Base-by-base conservation (phyloP, 2,888 invertebrate species). In the Mythimna ferrago region DNA sequence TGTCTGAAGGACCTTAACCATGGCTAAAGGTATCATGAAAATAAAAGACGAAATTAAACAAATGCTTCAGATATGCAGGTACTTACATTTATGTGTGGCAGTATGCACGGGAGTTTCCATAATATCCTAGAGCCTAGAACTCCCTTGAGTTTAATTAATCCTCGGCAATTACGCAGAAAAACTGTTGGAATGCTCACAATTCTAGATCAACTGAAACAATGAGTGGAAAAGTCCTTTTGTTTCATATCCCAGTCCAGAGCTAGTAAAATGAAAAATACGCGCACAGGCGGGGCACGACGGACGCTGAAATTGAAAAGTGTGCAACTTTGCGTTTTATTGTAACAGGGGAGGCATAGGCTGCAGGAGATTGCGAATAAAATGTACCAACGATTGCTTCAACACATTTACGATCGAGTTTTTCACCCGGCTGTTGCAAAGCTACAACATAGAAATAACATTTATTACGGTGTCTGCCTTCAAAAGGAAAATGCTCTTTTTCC, bases 221-320 rank as follows among this genome's bases (percentile, higher is more conserved):
- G 92, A 90, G 86, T 85, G 88, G 90, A 92, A 92, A 93, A 92
- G 92, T 91, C 91, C 92, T 93, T 93, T 94, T 94, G 94, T 94
- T 94, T 91, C 87, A 88, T 88, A 87, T 89, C 89, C 87, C 90
- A 85, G 87, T 81, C 84, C 89, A 89, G 90, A 87, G 87, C 86
- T 87, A 87, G 89, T 90, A 89, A 92, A 93, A 94, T 94, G 93
- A 94, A 93, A 94, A 94, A 94, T 93, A 91, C 90, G 87, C 87
- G 86, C 86, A 85, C 87, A 87, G 89, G 85, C 89, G 86, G 88
- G 91, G 88, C 90, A 87, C 89, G 86, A 78, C 89, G 87, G 88
- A 89, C 88, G 90, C 80, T 92, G 88, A 89, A 93, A 93, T 93
- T 93, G 93, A 93, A 94, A 93, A 94, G 88, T 90, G 87, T 92